These are phyloP conservation scores for Hyppa rectilinea DNA, from an alignment of 2,888 invertebrate species.

Conservation along the genomic window DNA sequence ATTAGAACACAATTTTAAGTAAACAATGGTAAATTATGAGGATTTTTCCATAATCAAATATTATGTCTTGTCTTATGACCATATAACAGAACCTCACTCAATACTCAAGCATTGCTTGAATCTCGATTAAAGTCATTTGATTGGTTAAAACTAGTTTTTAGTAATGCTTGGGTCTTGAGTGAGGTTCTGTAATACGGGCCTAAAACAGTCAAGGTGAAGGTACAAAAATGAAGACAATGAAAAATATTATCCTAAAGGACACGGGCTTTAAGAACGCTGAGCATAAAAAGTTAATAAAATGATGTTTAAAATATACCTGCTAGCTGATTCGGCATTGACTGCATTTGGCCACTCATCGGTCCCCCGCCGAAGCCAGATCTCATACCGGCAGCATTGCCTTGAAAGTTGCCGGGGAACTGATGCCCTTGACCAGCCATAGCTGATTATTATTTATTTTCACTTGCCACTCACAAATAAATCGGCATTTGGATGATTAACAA, in stretches of 20 bases:
- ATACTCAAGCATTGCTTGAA: too few species aligned
- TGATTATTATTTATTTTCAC: constrained; percentile 1
- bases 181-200: too few species aligned
- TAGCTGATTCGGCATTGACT: constrained; percentile 91
- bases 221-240: background rate
- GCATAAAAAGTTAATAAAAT: too few species aligned
- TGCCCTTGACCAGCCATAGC: constrained; percentile 94
- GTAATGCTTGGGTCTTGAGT: too few species aligned
- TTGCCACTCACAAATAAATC: background rate
- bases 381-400: constrained; percentile 92
- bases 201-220: background rate
- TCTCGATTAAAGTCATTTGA: too few species aligned
- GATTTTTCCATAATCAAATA: background rate
- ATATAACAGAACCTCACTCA: too few species aligned
- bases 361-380: constrained; percentile 92
- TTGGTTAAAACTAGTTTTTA: too few species aligned
- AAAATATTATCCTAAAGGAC: background rate
- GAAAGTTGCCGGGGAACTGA: constrained; percentile 93
- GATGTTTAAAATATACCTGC: constrained; percentile 76
- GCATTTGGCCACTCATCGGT: constrained; percentile 91
- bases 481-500: background rate
- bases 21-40: background rate
- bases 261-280: too few species aligned
- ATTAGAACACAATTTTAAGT: background rate
- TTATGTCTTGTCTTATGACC: background rate